A percentile compares a stretch with the other conserved stretches of the same genome.
phyloP scores from a whole-genome alignment of 2,888 invertebrate genomes.

The Julus scanicus region DNA sequence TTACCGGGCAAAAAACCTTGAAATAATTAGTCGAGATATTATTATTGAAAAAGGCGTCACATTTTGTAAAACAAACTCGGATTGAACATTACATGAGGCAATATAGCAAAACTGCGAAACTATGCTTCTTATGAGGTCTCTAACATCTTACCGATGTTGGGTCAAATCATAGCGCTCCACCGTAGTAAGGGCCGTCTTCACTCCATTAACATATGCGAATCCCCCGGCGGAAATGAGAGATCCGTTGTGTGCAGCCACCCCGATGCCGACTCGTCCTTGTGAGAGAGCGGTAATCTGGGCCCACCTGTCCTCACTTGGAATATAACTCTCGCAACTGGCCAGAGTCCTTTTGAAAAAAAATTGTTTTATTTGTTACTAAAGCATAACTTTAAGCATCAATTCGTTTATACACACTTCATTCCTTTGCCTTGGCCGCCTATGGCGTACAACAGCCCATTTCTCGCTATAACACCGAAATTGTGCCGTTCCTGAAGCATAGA shows the following conservation, averaged over 20 bases:
- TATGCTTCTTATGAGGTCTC: too few relatives aligned
- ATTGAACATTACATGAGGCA: too few relatives aligned
- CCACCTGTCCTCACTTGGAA: neutral
- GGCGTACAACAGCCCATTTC: neutral
- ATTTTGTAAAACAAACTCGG: too few relatives aligned
- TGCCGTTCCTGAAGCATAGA: neutral
- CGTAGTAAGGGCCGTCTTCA: neutral
- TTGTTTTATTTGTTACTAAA: too few relatives aligned
- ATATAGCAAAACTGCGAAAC: too few relatives aligned
- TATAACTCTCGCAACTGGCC: neutral
- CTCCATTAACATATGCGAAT: neutral
- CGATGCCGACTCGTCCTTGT: neutral
- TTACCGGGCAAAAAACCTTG: too few relatives aligned
- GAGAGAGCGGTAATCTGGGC: neutral
- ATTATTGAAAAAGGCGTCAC: too few relatives aligned
- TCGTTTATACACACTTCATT: neutral
- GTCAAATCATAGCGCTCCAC: neutral
- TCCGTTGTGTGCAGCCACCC: neutral
- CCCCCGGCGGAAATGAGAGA: neutral
- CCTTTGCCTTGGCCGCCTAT: constrained; percentile 15
- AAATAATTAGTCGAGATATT: too few relatives aligned
- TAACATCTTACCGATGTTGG: constrained; percentile 8
- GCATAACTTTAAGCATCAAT: neutral
- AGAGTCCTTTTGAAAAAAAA: neutral
- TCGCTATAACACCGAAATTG: neutral